These are phyloP conservation scores for Muraenolepis orangiensis DNA, from an alignment of 2,797 vertebrate genomes.

Conservation along the genomic window DNA sequence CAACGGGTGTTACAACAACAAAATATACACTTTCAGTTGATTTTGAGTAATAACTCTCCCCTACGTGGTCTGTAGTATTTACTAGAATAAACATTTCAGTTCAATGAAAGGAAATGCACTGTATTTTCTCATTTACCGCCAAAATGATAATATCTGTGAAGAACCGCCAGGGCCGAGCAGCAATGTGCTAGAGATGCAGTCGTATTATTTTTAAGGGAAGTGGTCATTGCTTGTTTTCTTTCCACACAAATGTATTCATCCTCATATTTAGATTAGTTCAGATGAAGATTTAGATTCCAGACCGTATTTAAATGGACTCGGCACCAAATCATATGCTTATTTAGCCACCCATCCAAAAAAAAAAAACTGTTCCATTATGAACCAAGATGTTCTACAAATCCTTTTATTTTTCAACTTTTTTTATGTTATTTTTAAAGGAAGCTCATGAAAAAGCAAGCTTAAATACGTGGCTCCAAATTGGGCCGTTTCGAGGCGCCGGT, in stretches of 20 bases:
- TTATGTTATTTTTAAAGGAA: neutral
- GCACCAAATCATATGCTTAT: neutral
- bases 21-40: slow-evolving; percentile 63
- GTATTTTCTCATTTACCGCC: slow-evolving; percentile 10
- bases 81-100: slow-evolving; percentile 77
- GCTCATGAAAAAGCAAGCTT: neutral
- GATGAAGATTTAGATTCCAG: neutral
- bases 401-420: neutral
- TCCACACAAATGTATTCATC: neutral
- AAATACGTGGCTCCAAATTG: neutral
- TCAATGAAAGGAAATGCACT: slow-evolving; percentile 22
- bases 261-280: too few relatives aligned
- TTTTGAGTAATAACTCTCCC: slow-evolving; percentile 73
- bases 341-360: neutral
- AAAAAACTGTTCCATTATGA: neutral
- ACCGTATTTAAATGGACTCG: neutral
- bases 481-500: neutral
- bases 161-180: neutral
- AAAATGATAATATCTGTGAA: neutral
- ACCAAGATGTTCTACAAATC: neutral
- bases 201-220: neutral
- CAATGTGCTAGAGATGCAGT: neutral
- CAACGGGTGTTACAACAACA: slow-evolving; percentile 13
- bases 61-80: slow-evolving; percentile 76
- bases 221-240: neutral